These are phyloP conservation scores for Acanthaster planci DNA, from an alignment of 35 echinoderm and acorn worm genomes.

Conservation along the genomic window DNA sequence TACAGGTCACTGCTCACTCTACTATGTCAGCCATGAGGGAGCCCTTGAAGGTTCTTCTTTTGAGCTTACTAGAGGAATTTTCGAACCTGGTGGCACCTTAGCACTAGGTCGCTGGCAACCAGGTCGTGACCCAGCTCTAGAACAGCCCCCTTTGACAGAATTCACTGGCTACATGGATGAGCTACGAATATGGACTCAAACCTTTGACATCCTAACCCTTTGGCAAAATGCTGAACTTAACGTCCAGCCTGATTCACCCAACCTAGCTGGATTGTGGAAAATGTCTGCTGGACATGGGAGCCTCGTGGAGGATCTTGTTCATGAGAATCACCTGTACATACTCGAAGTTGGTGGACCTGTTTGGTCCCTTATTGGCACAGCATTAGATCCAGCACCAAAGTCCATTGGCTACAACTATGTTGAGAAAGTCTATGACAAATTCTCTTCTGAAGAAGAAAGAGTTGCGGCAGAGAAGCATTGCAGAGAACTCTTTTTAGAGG, in stretches of 20 bases:
- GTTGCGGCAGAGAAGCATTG: constrained; percentile 55
- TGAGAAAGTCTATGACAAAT: constrained; percentile 53
- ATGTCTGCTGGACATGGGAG: constrained; percentile 61
- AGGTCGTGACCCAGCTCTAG: constrained; percentile 4
- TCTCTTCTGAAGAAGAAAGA: constrained; percentile 23
- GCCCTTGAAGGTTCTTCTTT: constrained; percentile 47
- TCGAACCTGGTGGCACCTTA: constrained; percentile 54
- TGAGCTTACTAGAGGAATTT: constrained; percentile 27
- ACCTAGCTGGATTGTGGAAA: constrained; percentile 77
- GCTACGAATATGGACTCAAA: constrained; percentile 64
- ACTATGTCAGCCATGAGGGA: constrained; percentile 53
- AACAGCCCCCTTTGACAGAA: constrained; percentile 30
- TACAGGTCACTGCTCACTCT: constrained; percentile 46
- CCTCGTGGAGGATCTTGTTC: constrained; percentile 35
- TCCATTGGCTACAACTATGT: constrained; percentile 40
- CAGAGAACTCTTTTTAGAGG: constrained; percentile 41
- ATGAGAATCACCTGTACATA: constrained; percentile 39
- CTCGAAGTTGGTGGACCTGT: constrained; percentile 41
- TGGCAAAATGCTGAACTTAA: constrained; percentile 66
- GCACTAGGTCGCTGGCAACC: constrained; percentile 73
- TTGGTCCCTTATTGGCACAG: constrained; percentile 56
- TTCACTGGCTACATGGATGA: constrained; percentile 85
- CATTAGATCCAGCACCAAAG: constrained; percentile 23
- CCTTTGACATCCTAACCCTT: constrained; percentile 49
- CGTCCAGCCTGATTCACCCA: constrained; percentile 30